phyloP scores from a whole-genome alignment of 2,888 invertebrate genomes.

The Drosophila cyrtoloma region DNA sequence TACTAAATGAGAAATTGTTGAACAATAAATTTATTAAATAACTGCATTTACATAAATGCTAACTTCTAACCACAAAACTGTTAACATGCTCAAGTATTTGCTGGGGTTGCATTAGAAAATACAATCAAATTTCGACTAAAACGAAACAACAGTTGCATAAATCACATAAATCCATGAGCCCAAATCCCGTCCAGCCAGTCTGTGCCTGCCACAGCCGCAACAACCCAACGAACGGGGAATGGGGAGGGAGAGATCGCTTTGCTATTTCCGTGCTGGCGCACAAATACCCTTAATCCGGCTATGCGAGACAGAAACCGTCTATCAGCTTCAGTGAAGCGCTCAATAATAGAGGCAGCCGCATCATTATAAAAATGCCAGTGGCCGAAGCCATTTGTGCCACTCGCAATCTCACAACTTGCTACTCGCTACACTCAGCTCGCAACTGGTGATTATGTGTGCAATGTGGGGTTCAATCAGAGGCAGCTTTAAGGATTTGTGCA shows the following conservation, averaged over 20 bases:
- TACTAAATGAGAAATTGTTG: not conserved
- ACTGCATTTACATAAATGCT: slow-evolving; percentile 2
- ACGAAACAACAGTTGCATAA: slow-evolving; percentile 47
- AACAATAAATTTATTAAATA: slow-evolving; percentile 1
- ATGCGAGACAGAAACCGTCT: not conserved
- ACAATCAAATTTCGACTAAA: slow-evolving; percentile 39
- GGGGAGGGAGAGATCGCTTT: slow-evolving; percentile 3
- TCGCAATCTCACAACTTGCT: slow-evolving; percentile 10
- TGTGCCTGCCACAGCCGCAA: not conserved
- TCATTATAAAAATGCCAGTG: slow-evolving; percentile 60
- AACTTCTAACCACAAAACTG: slow-evolving; percentile 1
- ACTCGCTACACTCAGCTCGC: slow-evolving; percentile 9
- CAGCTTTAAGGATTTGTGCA: slow-evolving; percentile 61
- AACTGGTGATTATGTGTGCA: slow-evolving; percentile 44
- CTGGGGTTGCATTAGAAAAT: slow-evolving; percentile 5
- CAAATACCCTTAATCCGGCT: slow-evolving; percentile 67
- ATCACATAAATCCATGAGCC: slow-evolving; percentile 50
- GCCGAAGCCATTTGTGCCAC: slow-evolving; percentile 23
- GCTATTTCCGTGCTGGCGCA: slow-evolving; percentile 51
- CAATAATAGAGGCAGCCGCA: slow-evolving; percentile 57
- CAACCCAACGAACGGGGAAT: not conserved
- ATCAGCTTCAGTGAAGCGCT: slow-evolving; percentile 25
- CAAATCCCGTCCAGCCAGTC: slow-evolving; percentile 35
- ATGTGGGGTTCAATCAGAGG: slow-evolving; percentile 3
- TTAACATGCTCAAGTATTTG: not conserved